Conservation (phyloP, 2,888 invertebrate genomes). For the Calameuta pallipes region DNA sequence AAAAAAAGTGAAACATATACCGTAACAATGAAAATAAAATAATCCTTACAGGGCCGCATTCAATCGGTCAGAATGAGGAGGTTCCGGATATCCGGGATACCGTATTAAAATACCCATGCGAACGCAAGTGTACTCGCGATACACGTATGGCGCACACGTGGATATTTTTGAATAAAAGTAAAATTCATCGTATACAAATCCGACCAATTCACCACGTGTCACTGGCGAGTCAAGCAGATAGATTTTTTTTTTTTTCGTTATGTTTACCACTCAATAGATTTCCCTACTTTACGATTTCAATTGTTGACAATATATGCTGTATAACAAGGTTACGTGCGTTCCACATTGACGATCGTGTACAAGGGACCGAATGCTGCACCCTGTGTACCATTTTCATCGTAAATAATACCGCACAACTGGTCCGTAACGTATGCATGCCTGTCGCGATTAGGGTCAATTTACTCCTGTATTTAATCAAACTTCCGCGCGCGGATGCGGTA, state of each 20-base stretch:
- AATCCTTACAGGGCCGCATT: constrained; percentile 6
- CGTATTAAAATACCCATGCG: too few species aligned
- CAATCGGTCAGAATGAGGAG: constrained; percentile 19
- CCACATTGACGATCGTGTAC: too few species aligned
- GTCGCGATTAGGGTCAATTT: constrained; percentile 36
- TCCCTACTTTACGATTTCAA: neutral
- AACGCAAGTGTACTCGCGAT: constrained; percentile 1
- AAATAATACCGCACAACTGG: too few species aligned
- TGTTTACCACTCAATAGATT: constrained; percentile 1
- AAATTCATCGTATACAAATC: constrained; percentile 23
- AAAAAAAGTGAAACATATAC: constrained; percentile 13
- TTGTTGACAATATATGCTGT: constrained; percentile 17
- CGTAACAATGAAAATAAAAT: constrained; percentile 9
- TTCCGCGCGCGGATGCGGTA: too few species aligned
- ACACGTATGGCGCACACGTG: constrained; percentile 4
- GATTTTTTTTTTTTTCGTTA: constrained; percentile 6
- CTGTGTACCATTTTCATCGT: too few species aligned
- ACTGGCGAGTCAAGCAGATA: constrained; percentile 13
- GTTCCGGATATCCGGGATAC: neutral
- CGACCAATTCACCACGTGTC: constrained; percentile 16
- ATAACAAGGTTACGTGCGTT: constrained; percentile 20
- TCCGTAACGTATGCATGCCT: constrained; percentile 7
- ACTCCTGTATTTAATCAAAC: neutral
- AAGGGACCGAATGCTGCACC: too few species aligned
- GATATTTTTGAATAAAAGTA: neutral